Conservation (phyloP, 2,888 invertebrate genomes). For the Catonia carolina region DNA sequence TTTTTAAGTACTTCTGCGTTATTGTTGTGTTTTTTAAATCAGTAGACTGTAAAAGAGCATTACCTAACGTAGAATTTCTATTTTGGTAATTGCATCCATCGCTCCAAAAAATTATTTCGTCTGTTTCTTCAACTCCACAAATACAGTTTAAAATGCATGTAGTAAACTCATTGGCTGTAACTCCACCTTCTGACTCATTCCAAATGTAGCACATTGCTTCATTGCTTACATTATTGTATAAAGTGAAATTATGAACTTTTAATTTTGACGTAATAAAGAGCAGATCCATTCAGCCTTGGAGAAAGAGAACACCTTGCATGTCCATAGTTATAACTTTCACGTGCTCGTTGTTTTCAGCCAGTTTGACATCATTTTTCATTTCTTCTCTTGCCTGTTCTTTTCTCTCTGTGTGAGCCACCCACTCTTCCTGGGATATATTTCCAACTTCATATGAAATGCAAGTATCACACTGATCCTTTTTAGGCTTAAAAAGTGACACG, state of each 20-base stretch:
- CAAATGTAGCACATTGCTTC: background rate
- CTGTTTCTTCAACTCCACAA: background rate
- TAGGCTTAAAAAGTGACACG: background rate
- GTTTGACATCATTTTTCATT: background rate
- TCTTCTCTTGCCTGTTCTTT: background rate
- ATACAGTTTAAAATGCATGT: too few relatives aligned
- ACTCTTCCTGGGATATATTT: background rate
- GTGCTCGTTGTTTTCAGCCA: background rate
- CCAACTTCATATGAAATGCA: background rate
- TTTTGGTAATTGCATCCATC: background rate
- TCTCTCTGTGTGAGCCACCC: background rate
- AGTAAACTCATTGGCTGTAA: background rate
- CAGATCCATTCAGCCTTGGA: background rate
- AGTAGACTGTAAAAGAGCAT: background rate
- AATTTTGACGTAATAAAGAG: background rate
- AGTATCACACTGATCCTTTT: background rate
- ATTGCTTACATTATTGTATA: background rate
- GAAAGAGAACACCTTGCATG: background rate
- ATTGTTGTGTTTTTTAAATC: background rate
- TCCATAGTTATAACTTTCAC: background rate
- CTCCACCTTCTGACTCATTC: background rate
- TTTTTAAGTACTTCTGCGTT: background rate
- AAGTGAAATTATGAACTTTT: background rate
- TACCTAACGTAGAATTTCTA: background rate
- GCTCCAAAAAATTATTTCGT: background rate